Evolutionary conservation across 2,888 invertebrate genomes (phyloP).

Genomic region (Dynastes grantii): DNA sequence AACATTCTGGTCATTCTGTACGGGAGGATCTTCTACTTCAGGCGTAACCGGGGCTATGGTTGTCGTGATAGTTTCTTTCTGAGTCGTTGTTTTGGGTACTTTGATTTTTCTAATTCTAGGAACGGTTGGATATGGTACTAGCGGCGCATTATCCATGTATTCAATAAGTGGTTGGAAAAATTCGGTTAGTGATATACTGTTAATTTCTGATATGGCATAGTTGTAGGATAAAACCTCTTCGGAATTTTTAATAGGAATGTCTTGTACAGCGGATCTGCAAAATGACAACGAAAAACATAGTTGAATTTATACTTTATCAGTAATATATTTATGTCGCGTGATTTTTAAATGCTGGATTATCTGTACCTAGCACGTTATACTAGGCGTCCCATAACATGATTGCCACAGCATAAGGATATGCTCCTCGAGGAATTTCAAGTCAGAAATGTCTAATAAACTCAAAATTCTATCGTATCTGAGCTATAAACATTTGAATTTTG

Average conservation of each 20-base stretch:
- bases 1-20: slow-evolving; percentile 39
- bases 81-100: slow-evolving; percentile 4
- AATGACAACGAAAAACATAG: slow-evolving; percentile 6
- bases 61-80: slow-evolving; percentile 43
- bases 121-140: slow-evolving; percentile 51
- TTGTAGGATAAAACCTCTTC: slow-evolving; percentile 72
- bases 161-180: slow-evolving; percentile 74
- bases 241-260: slow-evolving; percentile 70
- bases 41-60: slow-evolving; percentile 47
- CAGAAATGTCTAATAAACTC: too few species aligned
- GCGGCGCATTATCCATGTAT: slow-evolving; percentile 72
- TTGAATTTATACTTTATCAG: not conserved
- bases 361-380: too few species aligned
- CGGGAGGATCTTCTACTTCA: slow-evolving; percentile 36
- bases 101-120: slow-evolving; percentile 15
- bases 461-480: too few species aligned
- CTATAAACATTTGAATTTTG: too few species aligned
- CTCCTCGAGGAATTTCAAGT: too few species aligned
- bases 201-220: slow-evolving; percentile 71
- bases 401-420: too few species aligned
- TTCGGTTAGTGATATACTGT: slow-evolving; percentile 72
- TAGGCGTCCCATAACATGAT: too few species aligned
- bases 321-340: too few species aligned
- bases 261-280: slow-evolving; percentile 64
- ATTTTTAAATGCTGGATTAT: too few species aligned